Percentiles rank a stretch among this genome's conserved stretches.
phyloP scores from a whole-genome alignment of 2,113 vertebrate genomes.

The Antechinus flavipes region DNA sequence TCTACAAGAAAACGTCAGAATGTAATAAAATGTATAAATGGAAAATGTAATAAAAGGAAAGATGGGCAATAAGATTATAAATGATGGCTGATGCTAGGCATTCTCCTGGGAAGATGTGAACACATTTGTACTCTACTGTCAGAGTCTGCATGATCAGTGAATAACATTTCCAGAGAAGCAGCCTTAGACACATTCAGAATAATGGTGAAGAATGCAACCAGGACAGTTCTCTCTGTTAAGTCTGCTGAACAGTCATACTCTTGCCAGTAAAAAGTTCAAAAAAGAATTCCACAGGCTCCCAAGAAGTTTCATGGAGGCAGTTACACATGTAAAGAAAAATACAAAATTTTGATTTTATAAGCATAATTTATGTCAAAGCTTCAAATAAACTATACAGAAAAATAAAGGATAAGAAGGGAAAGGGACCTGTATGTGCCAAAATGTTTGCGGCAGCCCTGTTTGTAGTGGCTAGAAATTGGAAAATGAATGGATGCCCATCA shows the following conservation, averaged over 20 bases:
- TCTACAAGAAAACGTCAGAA: background rate
- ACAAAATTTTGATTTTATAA: background rate
- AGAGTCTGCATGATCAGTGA: background rate
- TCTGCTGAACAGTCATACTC: constrained; percentile 14
- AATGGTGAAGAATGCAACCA: background rate
- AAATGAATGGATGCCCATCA: too few relatives aligned
- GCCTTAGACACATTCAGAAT: constrained; percentile 1
- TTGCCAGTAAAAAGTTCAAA: constrained; percentile 7
- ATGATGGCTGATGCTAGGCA: background rate
- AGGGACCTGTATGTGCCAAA: too few relatives aligned
- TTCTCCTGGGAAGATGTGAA: constrained; percentile 10
- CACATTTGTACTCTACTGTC: background rate
- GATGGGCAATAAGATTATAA: rapidly evolving
- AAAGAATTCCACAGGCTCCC: background rate
- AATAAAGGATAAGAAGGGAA: background rate
- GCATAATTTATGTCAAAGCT: background rate
- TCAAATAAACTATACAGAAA: background rate
- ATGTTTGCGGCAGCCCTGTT: too few relatives aligned
- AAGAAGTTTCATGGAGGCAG: background rate
- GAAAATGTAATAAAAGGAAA: background rate
- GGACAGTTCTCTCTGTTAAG: background rate
- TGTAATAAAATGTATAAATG: background rate
- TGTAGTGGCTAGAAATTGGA: too few relatives aligned
- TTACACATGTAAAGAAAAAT: background rate
- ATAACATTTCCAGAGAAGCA: constrained; percentile 37